Percentiles rank a stretch among this genome's conserved stretches.
Conservation (phyloP, 1,140 invertebrate species). For the Anastrepha obliqua region DNA sequence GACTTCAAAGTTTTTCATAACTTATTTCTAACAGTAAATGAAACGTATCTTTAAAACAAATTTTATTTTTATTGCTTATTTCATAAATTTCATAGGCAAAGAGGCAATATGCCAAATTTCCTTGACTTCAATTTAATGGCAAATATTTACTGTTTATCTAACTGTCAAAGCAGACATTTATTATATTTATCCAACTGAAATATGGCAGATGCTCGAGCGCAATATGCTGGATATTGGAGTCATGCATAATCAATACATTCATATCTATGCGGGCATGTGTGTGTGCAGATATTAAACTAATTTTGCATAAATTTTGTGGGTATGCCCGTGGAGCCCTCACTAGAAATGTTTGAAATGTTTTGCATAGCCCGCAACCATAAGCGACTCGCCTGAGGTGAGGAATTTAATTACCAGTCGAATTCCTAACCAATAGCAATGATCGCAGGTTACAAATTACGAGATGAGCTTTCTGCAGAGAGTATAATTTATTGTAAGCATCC, state of each 20-base stretch:
- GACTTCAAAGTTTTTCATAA: no score
- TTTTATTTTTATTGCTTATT: no score
- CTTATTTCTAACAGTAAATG: no score
- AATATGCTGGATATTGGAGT: background rate
- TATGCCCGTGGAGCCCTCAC: background rate
- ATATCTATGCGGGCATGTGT: background rate
- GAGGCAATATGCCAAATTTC: no score
- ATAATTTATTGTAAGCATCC: no score
- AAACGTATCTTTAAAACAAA: no score
- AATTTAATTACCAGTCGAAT: constrained; percentile 47
- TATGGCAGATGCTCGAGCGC: background rate
- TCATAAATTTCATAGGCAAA: no score
- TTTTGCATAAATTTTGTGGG: background rate
- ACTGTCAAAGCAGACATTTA: constrained; percentile 42
- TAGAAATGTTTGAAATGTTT: background rate
- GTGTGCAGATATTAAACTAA: background rate
- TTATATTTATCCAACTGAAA: constrained; percentile 26
- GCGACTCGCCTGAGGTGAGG: background rate
- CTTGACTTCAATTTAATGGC: background rate
- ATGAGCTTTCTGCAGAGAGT: background rate
- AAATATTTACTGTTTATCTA: constrained; percentile 42
- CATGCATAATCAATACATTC: background rate
- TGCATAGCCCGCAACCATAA: background rate
- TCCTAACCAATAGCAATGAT: background rate
- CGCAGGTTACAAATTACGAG: constrained; percentile 26